phyloP scores from a whole-genome alignment of 2,888 invertebrate genomes.

The Sinohyriopsis cumingii region DNA sequence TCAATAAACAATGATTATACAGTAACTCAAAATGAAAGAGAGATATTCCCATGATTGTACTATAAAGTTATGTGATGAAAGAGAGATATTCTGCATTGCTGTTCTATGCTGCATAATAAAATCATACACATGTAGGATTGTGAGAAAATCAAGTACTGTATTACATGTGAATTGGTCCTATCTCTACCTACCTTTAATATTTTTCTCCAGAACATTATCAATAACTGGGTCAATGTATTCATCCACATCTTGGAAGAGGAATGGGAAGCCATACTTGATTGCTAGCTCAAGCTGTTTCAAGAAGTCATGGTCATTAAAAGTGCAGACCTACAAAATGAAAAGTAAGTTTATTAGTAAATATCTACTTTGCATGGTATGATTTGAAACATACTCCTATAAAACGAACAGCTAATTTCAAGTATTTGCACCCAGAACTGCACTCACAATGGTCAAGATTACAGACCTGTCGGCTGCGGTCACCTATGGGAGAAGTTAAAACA shows the following conservation, averaged over 20 bases:
- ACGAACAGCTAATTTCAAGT: no score
- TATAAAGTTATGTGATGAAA: neutral
- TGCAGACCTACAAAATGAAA: slow-evolving; percentile 73
- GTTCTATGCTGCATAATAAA: no score
- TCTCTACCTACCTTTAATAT: slow-evolving; percentile 79
- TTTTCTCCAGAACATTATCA: slow-evolving; percentile 89
- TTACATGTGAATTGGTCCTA: neutral
- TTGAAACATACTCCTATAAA: no score
- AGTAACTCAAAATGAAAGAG: no score
- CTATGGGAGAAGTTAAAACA: no score
- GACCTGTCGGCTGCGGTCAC: no score
- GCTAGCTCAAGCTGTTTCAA: slow-evolving; percentile 90
- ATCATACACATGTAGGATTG: neutral
- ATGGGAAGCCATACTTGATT: slow-evolving; percentile 89
- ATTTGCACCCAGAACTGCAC: no score
- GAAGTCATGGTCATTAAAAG: slow-evolving; percentile 89
- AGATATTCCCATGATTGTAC: no score
- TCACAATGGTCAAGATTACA: no score
- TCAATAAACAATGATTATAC: no score
- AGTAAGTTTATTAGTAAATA: neutral
- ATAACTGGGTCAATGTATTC: slow-evolving; percentile 94
- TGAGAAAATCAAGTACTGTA: neutral
- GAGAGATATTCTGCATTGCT: neutral
- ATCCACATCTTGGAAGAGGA: slow-evolving; percentile 92
- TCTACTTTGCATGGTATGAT: neutral